These are phyloP conservation scores for Apis florea DNA, from an alignment of 1,140 invertebrate genomes.

Conservation along the genomic window DNA sequence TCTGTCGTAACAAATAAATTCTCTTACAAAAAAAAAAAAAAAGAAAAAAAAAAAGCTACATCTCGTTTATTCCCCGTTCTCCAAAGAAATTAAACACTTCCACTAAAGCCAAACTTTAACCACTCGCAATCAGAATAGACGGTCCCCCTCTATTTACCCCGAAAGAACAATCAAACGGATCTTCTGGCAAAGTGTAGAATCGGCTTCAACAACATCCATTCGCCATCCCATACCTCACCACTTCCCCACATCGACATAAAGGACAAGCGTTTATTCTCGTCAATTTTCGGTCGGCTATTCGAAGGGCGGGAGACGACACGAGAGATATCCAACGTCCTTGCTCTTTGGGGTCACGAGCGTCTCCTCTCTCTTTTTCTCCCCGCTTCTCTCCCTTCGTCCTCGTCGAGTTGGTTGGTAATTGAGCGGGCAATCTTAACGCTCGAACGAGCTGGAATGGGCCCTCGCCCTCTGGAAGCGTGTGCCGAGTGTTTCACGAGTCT, in stretches of 20 bases:
- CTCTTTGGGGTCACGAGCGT: constrained; percentile 9
- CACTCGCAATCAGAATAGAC: not conserved
- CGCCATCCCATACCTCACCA: not conserved
- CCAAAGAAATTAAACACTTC: not conserved
- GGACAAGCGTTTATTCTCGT: not conserved
- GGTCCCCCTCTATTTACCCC: not conserved
- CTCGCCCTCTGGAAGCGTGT: constrained; percentile 27
- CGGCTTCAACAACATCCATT: not conserved
- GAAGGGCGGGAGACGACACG: not conserved
- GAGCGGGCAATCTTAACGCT: constrained; percentile 63
- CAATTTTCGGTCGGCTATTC: not conserved
- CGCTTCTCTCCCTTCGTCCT: constrained; percentile 5
- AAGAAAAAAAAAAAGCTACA: too few species aligned
- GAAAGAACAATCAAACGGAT: not conserved
- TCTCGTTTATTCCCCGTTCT: too few species aligned
- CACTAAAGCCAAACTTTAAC: not conserved
- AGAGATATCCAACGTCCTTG: constrained; percentile 40
- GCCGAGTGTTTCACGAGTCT: constrained; percentile 57
- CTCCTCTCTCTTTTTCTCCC: not conserved
- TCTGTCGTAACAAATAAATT: too few species aligned
- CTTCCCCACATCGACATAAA: not conserved
- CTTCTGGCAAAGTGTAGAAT: not conserved
- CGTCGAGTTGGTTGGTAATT: constrained; percentile 52
- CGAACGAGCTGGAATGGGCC: constrained; percentile 54
- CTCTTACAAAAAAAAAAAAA: too few species aligned